Evolutionary conservation across 2,113 vertebrate genomes (phyloP), one percentile per base, ranked within the genome.

Genomic region (Ictidomys tridecemlineatus): DNA sequence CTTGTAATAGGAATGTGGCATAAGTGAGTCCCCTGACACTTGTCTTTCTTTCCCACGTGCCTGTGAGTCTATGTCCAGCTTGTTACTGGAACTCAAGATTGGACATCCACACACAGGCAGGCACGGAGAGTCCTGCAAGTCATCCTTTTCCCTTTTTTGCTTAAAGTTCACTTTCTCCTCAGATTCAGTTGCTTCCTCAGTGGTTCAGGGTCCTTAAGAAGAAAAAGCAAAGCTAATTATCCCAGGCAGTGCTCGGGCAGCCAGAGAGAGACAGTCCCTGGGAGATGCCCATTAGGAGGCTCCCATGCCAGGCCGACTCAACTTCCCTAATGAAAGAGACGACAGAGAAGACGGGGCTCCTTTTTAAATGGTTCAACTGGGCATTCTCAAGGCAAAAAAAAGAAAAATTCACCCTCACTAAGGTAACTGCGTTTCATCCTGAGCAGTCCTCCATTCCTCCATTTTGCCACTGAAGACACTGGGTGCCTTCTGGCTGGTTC

Each of bases 131-230:
- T 73, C 79, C 76, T 53, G 80, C n/a, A 61, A 82, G 80, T 42
- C 48, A 34, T 72, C 16, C 39, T 79, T 30, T 34, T 48, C 48
- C 10, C 48, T 95, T 92, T 58, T 58, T 58, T 14, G 26, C 42
- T 53, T 85, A 79, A 95, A 53, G 79, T 80, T 92, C 14, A 39
- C 53, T 83, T 83, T 67, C n/a, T 84, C 76, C 80, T 87, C 11
- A 80, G 56, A 65, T 65, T 90, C 14, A 45, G 83, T 82, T 32
- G 12, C 22, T 48, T 22, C 20, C 5, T 58, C 22, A 56, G 39
- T 65, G 61, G 51, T 24, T 80, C 22, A 56, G 51, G 28, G 1
- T 5, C 16, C 58, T 89, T 45, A 30, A 32, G 79, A 96, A 53
- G 28, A 89, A 34, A 79, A 84, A 80, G n/a, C 12, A 51, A 95